phyloP scores from a whole-genome alignment of 2,888 invertebrate species.

The Phalera bucephala region DNA sequence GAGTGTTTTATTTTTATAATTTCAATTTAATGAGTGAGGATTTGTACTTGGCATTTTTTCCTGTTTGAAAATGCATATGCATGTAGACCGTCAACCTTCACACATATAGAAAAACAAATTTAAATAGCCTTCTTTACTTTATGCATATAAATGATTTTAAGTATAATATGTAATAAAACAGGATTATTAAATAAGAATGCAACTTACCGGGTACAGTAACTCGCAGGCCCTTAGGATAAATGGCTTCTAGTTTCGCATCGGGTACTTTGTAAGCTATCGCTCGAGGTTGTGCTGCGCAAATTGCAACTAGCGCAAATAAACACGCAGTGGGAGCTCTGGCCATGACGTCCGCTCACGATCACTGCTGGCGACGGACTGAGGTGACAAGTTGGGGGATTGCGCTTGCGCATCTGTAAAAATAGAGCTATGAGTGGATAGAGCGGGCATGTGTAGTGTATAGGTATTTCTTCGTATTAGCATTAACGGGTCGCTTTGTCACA shows the following conservation, averaged over 20 bases:
- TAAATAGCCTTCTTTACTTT: too few species aligned
- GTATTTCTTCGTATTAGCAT: too few species aligned
- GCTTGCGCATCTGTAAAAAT: slow-evolving; percentile 29
- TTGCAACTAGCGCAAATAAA: slow-evolving; percentile 33
- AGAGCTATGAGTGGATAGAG: too few species aligned
- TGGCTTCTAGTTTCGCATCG: slow-evolving; percentile 81
- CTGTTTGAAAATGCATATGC: too few species aligned
- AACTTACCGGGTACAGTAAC: slow-evolving; percentile 74
- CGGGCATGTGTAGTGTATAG: too few species aligned
- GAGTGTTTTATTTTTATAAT: too few species aligned
- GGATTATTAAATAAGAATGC: background rate
- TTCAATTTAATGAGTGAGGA: too few species aligned
- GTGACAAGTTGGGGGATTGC: slow-evolving; percentile 19
- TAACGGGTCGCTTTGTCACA: too few species aligned
- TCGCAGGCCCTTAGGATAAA: slow-evolving; percentile 83
- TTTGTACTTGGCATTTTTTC: too few species aligned
- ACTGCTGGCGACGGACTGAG: slow-evolving; percentile 40
- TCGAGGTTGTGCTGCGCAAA: slow-evolving; percentile 30
- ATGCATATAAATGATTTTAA: too few species aligned
- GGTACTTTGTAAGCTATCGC: slow-evolving; percentile 66
- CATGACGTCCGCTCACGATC: slow-evolving; percentile 45
- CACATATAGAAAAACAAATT: too few species aligned
- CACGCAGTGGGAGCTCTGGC: slow-evolving; percentile 16
- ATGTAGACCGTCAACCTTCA: too few species aligned
- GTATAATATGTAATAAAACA: background rate